phyloP scores from a whole-genome alignment of 2,888 invertebrate species.

The Eristalis pertinax region DNA sequence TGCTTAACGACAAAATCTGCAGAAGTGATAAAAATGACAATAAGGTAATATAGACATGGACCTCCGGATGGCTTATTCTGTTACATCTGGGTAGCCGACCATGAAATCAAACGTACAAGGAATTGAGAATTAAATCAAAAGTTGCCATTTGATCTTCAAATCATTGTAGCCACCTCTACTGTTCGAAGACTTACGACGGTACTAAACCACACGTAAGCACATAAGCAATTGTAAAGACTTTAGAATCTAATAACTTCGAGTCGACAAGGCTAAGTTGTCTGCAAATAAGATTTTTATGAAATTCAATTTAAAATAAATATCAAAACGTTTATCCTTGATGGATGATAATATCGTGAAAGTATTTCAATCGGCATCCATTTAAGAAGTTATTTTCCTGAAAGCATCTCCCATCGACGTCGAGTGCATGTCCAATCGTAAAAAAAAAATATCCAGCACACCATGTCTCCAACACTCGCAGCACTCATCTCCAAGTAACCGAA shows the following conservation, averaged over 20 bases:
- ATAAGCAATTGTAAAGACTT: neutral
- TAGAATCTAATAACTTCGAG: neutral
- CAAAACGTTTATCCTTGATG: neutral
- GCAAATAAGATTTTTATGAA: constrained; percentile 15
- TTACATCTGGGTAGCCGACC: no score
- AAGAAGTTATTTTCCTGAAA: constrained; percentile 39
- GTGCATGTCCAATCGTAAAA: constrained; percentile 19
- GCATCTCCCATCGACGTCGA: constrained; percentile 28
- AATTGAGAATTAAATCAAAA: no score
- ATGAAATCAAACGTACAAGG: no score
- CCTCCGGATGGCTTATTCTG: no score
- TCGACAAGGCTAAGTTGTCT: constrained; percentile 8
- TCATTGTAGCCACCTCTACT: no score
- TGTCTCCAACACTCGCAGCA: neutral
- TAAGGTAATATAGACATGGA: no score
- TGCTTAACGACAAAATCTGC: no score
- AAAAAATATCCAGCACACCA: constrained; percentile 21
- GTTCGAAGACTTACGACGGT: no score
- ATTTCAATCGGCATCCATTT: constrained; percentile 25
- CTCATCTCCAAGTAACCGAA: constrained; percentile 1
- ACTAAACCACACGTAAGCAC: neutral
- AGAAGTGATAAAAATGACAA: no score
- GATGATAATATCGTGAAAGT: constrained; percentile 17
- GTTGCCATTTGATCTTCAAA: no score
- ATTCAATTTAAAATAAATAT: constrained; percentile 17